These are phyloP conservation scores for Tachina grossa DNA, from an alignment of 2,888 invertebrate species.

Conservation along the genomic window DNA sequence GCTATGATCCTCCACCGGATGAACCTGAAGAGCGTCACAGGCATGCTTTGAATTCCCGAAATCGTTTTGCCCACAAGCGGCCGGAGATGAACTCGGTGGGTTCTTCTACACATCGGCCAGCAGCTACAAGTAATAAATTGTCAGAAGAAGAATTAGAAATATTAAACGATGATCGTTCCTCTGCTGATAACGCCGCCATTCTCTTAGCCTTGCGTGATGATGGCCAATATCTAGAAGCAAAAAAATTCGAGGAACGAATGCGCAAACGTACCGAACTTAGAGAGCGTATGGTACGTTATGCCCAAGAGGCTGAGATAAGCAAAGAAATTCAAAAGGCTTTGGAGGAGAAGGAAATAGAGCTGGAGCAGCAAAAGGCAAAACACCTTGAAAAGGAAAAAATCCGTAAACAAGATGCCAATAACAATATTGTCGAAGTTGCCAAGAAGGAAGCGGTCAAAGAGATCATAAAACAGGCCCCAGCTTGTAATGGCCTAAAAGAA, in stretches of 20 bases:
- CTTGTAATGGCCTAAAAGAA: slow-evolving; percentile 61
- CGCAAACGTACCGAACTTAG: slow-evolving; percentile 92
- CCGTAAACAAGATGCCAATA: slow-evolving; percentile 55
- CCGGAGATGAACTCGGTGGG: slow-evolving; percentile 72
- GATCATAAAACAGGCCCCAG: slow-evolving; percentile 41
- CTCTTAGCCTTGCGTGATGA: slow-evolving; percentile 81
- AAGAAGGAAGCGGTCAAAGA: slow-evolving; percentile 58
- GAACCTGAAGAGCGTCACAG: slow-evolving; percentile 66
- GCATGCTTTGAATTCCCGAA: slow-evolving; percentile 74
- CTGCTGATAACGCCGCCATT: slow-evolving; percentile 85
- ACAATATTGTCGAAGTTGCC: slow-evolving; percentile 54
- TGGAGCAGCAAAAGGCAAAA: slow-evolving; percentile 40
- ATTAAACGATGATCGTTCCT: slow-evolving; percentile 83
- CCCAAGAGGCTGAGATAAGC: slow-evolving; percentile 87
- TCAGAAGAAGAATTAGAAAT: slow-evolving; percentile 81
- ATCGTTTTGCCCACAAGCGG: slow-evolving; percentile 78
- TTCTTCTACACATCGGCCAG: slow-evolving; percentile 73
- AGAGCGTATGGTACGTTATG: slow-evolving; percentile 92
- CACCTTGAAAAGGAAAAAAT: slow-evolving; percentile 57
- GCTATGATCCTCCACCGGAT: slow-evolving; percentile 72
- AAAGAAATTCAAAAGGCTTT: slow-evolving; percentile 76
- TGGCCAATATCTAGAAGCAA: slow-evolving; percentile 83
- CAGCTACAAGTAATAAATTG: slow-evolving; percentile 76
- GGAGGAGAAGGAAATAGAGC: slow-evolving; percentile 70
- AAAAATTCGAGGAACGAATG: slow-evolving; percentile 87